Evolutionary conservation across 2,888 invertebrate genomes (phyloP).

Genomic region (Bursaphelenchus okinawaensis): DNA sequence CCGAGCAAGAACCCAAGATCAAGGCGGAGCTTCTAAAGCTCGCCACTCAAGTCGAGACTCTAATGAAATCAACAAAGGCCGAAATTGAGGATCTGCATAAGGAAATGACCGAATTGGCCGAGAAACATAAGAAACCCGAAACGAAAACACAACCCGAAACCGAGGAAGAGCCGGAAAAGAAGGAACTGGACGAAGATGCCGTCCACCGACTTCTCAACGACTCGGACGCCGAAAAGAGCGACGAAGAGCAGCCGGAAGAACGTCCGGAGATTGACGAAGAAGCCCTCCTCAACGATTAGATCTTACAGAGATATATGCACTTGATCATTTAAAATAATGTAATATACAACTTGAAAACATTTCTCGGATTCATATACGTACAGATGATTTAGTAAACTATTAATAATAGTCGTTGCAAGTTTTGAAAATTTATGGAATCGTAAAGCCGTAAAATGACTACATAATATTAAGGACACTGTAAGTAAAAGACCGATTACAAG

Average conservation of each 20-base stretch:
- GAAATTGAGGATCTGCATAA: conserved; percentile 58
- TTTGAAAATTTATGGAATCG: too few relatives aligned
- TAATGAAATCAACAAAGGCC: conserved; percentile 67
- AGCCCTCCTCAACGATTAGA: background rate
- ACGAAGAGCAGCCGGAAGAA: conserved; percentile 1
- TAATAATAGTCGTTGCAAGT: too few relatives aligned
- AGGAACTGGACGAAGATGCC: background rate
- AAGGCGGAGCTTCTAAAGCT: conserved; percentile 59
- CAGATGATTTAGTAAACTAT: too few relatives aligned
- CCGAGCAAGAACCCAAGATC: conserved; percentile 61
- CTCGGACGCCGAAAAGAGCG: conserved; percentile 2
- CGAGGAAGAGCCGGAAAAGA: conserved; percentile 1
- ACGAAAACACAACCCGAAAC: background rate
- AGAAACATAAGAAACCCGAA: background rate
- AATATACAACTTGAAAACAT: too few relatives aligned
- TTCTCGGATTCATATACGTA: too few relatives aligned
- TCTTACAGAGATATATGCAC: too few relatives aligned
- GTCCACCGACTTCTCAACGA: background rate
- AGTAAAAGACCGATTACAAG: too few relatives aligned
- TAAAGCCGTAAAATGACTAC: too few relatives aligned
- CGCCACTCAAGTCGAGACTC: conserved; percentile 75
- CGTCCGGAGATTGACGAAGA: background rate
- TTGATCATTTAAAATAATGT: too few relatives aligned
- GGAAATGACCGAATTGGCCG: conserved; percentile 3
- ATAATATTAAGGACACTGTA: too few relatives aligned